Evolutionary conservation across 2,888 invertebrate species (phyloP).

Genomic region (Nebria brevicollis): DNA sequence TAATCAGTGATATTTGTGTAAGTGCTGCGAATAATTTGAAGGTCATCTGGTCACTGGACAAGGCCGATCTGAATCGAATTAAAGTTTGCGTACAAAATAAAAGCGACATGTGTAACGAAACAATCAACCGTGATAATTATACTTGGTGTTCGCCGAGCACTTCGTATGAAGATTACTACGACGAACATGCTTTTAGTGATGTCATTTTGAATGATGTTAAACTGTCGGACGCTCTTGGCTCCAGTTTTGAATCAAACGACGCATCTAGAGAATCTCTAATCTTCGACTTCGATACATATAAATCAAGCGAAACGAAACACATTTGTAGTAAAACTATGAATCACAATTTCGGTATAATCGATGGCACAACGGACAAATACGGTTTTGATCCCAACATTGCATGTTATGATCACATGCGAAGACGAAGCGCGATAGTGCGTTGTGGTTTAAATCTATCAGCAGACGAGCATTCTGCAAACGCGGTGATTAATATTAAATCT

Average conservation of each 20-base stretch:
- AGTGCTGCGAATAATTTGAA: background rate
- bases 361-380: background rate
- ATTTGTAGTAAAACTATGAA: background rate
- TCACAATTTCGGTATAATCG: background rate
- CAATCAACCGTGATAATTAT: background rate
- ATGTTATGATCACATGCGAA: background rate
- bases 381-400: background rate
- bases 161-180: background rate
- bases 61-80: no score
- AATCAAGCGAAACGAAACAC: background rate
- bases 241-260: background rate
- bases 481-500: background rate
- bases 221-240: background rate
- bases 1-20: conserved; percentile 28
- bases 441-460: background rate
- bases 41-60: no score
- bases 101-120: background rate
- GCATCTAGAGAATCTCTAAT: background rate
- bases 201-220: conserved; percentile 27
- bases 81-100: conserved; percentile 3
- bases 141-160: background rate
- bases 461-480: background rate
- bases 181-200: conserved; percentile 10
- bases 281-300: background rate
- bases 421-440: background rate